Evolutionary conservation across 1,140 invertebrate species (phyloP).

Genomic region (Oscheius sp.): DNA sequence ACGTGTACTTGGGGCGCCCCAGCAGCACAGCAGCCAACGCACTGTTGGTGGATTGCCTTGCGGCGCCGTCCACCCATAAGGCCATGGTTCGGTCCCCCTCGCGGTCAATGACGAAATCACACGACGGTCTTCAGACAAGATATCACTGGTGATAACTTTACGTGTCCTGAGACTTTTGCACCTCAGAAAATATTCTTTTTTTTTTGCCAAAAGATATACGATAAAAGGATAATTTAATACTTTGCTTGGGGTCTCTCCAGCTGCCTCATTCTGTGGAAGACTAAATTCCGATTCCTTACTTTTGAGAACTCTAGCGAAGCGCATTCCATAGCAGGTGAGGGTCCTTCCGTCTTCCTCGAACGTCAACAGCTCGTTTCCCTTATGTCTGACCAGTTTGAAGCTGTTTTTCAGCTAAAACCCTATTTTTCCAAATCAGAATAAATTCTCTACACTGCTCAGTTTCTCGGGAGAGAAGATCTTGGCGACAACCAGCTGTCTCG

Average conservation of each 20-base stretch:
- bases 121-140: slow-evolving; percentile 4
- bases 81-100: background rate
- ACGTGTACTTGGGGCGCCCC: too few relatives aligned
- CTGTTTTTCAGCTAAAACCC: background rate
- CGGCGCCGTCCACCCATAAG: too few relatives aligned
- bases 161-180: slow-evolving; percentile 9
- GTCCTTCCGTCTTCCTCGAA: background rate
- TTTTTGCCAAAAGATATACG: background rate
- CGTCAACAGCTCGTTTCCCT: background rate
- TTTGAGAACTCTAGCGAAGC: slow-evolving; percentile 13
- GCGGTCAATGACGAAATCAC: background rate
- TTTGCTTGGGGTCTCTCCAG: too few relatives aligned
- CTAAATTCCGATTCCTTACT: too few relatives aligned
- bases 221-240: background rate
- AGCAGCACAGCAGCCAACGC: too few relatives aligned
- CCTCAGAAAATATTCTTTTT: background rate
- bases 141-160: background rate
- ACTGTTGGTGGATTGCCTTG: too few relatives aligned
- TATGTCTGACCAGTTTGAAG: background rate
- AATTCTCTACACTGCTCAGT: background rate
- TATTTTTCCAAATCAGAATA: background rate
- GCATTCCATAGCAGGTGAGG: background rate
- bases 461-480: background rate
- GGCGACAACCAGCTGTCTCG: background rate
- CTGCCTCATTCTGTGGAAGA: too few relatives aligned